These are phyloP conservation scores for Archilochus colubris DNA, from an alignment of 2,113 vertebrate genomes.

Conservation along the genomic window DNA sequence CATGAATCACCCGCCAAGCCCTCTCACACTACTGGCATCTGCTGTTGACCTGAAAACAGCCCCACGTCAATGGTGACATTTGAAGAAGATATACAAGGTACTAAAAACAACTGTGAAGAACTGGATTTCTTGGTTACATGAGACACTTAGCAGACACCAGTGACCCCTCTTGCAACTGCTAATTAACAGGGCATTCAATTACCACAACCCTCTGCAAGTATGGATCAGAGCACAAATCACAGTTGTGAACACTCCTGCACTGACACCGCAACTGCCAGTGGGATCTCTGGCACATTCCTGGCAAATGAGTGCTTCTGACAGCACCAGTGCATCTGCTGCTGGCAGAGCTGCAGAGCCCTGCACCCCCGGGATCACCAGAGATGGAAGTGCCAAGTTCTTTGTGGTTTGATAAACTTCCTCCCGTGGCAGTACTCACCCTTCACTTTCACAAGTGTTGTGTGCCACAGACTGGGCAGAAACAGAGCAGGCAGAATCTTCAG, in stretches of 20 bases:
- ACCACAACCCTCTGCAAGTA: not conserved
- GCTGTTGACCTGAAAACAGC: not conserved
- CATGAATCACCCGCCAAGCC: not conserved
- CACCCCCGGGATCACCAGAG: not conserved
- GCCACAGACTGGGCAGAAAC: not conserved
- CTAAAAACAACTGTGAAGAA: not conserved
- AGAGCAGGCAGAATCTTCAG: not conserved
- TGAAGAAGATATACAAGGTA: not conserved
- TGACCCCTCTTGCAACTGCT: not conserved
- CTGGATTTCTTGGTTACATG: not conserved
- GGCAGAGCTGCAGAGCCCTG: not conserved
- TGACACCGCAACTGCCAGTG: not conserved
- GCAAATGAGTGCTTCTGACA: not conserved
- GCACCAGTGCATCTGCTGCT: not conserved
- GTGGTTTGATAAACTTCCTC: not conserved
- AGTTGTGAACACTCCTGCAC: fast-evolving
- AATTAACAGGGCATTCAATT: not conserved
- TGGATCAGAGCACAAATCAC: not conserved
- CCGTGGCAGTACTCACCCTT: not conserved
- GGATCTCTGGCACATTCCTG: not conserved
- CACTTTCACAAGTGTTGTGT: not conserved
- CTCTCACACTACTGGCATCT: not conserved
- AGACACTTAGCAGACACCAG: not conserved
- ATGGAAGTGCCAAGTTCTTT: not conserved
- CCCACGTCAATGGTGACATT: not conserved